Evolutionary conservation across 2,888 invertebrate genomes (phyloP), one percentile per base, ranked within the genome.

Genomic region (Pseudolycoriella hygida): DNA sequence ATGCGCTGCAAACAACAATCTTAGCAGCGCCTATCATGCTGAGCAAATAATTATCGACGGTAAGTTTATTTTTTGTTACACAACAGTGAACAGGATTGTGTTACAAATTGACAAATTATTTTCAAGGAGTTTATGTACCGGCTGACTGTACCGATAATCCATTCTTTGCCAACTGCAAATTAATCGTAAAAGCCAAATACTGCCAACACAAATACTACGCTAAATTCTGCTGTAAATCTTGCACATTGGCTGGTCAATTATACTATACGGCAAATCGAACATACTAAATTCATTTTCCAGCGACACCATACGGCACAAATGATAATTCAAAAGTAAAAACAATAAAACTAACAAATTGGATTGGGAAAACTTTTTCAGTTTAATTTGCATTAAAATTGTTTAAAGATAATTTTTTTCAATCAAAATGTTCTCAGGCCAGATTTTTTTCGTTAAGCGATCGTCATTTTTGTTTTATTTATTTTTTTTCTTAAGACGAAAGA

Each of bases 121-220:
- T 61, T 57, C 1, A 68, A 87, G 87, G 78, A 48, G 61, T 80
- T 43, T 75, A 74, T 56, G 73, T 90, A 43, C 79, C 83, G 54
- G 76, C 82, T 11, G 77, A 76, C 56, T 94, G 94, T 61, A 79
- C 77, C 42, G 93, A 94, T 67, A 89, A 82, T 59, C 76, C 77
- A 38, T 82, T 76, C 71, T 86, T 89, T 61, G 92, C 93, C 44
- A 86, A 90, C 60, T 96, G 94, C 64, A 70, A 73, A 39, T 72
- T 93, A 46, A 93, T 94, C 55, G 89, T 94, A 3, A 70, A 74
- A 56, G 89, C 80, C 47, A 73, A 74, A 47, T 87, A 81, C 62
- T 96, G 94, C 62, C 69, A 70, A n/a, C 89, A 94, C 68, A 72
- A 74, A 52, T 94, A 92, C 68, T 96, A 94, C 66, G 87, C 88